phyloP scores from a whole-genome alignment of 1,140 invertebrate species.

The Drosophila melanica region DNA sequence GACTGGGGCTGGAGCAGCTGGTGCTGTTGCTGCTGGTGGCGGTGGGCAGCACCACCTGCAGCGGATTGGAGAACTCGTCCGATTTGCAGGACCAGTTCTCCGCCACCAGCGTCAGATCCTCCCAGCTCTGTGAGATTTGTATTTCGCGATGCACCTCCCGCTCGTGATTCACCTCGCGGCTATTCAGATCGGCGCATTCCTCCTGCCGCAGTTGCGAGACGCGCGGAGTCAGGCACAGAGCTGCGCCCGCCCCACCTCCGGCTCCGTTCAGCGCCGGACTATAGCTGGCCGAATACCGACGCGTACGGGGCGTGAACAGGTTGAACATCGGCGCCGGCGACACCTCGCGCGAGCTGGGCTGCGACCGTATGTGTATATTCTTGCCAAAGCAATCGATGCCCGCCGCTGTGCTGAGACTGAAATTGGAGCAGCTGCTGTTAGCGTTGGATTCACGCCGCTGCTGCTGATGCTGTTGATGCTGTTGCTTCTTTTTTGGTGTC shows the following conservation, averaged over 20 bases:
- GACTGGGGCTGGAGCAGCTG: conserved; percentile 79
- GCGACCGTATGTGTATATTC: conserved; percentile 72
- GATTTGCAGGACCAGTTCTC: conserved; percentile 86
- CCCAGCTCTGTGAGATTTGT: conserved; percentile 95
- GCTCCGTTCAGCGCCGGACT: conserved; percentile 85
- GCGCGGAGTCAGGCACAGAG: conserved; percentile 90
- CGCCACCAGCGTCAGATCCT: conserved; percentile 91
- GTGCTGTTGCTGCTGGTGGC: conserved; percentile 40
- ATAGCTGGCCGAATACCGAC: conserved; percentile 93
- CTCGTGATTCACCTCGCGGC: conserved; percentile 94
- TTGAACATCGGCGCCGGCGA: conserved; percentile 85
- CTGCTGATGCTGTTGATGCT: conserved; percentile 1
- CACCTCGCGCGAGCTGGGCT: conserved; percentile 75
- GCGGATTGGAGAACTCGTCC: conserved; percentile 85
- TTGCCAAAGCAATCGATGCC: conserved; percentile 62
- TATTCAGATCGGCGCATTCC: conserved; percentile 93
- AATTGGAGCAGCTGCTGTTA: conserved; percentile 21
- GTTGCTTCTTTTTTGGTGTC: conserved; percentile 63
- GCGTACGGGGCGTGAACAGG: conserved; percentile 87
- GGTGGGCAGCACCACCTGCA: conserved; percentile 76
- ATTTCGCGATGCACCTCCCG: conserved; percentile 93
- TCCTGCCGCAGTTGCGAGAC: conserved; percentile 94
- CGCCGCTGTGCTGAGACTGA: conserved; percentile 20
- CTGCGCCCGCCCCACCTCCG: conserved; percentile 80
- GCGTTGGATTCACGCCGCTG: conserved; percentile 25